phyloP scores from a whole-genome alignment of 2,888 invertebrate species.

The Subacronicta megacephala region DNA sequence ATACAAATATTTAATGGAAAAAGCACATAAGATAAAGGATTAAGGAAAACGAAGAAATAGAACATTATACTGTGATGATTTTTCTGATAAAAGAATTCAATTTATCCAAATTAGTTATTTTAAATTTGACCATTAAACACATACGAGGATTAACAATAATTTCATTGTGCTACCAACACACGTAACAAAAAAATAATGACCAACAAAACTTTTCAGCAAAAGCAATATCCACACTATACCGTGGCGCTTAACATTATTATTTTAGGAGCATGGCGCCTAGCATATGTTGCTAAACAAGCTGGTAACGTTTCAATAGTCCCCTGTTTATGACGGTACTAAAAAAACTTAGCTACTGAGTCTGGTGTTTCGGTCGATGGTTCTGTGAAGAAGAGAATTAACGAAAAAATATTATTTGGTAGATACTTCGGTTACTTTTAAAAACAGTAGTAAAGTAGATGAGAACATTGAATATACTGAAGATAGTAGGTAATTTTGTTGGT shows the following conservation, averaged over 20 bases:
- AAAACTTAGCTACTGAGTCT: conserved; percentile 54
- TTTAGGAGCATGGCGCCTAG: conserved; percentile 83
- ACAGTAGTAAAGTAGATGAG: conserved; percentile 28
- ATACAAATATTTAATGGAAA: too few species aligned
- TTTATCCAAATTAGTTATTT: too few species aligned
- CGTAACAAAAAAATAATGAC: background rate
- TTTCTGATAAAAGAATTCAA: too few species aligned
- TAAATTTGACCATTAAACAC: too few species aligned
- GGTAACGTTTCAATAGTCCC: conserved; percentile 69
- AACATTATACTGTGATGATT: too few species aligned
- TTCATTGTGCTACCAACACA: background rate
- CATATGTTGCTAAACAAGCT: conserved; percentile 77
- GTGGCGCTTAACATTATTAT: conserved; percentile 71
- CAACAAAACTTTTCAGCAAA: conserved; percentile 24
- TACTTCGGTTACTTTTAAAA: conserved; percentile 35
- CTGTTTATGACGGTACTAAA: conserved; percentile 69
- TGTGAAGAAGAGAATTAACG: conserved; percentile 30
- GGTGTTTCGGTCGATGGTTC: conserved; percentile 43
- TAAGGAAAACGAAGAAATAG: too few species aligned
- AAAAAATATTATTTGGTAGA: conserved; percentile 15
- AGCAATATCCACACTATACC: conserved; percentile 44
- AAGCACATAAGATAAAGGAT: too few species aligned
- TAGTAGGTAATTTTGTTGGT: background rate
- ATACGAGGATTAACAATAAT: too few species aligned
- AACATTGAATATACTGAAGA: conserved; percentile 2